Evolutionary conservation across 2,113 vertebrate genomes (phyloP), one percentile per base, ranked within the genome.

Genomic region (Prionailurus viverrinus): DNA sequence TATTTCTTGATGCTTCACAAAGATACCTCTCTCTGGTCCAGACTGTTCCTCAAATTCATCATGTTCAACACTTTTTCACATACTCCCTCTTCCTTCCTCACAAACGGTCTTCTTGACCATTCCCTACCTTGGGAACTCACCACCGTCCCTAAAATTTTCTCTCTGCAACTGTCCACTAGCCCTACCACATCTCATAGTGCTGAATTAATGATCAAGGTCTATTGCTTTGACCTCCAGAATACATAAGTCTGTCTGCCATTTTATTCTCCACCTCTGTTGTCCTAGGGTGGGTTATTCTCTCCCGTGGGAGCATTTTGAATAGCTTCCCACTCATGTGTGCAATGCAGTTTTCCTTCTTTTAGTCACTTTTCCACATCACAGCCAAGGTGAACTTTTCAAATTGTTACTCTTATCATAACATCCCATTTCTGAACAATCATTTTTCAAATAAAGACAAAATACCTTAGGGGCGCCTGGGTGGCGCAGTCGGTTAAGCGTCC

Each of bases 371-470:
- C 68, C 33, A 66, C 4, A 87, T 10, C 25, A 83, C 7, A 31
- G 36, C 33, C 65, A 86, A 83, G 16, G 4, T 61, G 25, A 82
- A 51, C 4, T 74, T 66, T 95, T 92, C 16, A 63, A 31, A 89
- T 55, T 69, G 4, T 25, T 63, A 53, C 31, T 84, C 31, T 85
- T 55, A 69, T 31, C 2, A 92, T 84, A 7, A 65, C 29, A 31
- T 85, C 27, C 36, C 10, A 76, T 29, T 91, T 51, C 10, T 79
- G 53, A 84, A 29, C 5, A 53, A 11, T 78, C 71, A 18, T 65
- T 78, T 93, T 79, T 21, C 78, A 94, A 89, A 69, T 86, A 86
- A 58, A 86, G 31, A 65, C 10, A 63, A 31, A 71, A 66, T 84
- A 69, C 12, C 14, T 3, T 61, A 63, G 36, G 36, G 36, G 36